Conservation (phyloP, 2,888 invertebrate species). For the Ochropleura plecta region DNA sequence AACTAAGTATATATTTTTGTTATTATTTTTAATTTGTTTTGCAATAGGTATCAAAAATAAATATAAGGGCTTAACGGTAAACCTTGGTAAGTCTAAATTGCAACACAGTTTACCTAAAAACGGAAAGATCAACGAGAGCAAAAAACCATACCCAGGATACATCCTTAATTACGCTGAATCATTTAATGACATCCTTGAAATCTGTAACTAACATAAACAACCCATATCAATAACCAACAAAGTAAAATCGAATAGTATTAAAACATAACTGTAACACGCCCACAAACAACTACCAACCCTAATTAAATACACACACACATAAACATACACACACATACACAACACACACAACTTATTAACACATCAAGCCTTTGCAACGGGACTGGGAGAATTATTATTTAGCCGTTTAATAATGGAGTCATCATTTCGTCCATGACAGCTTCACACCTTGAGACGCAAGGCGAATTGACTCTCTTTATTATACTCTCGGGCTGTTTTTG, state of each 20-base stretch:
- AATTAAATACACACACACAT: conserved; percentile 71
- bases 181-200: conserved; percentile 40
- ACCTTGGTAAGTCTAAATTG: background rate
- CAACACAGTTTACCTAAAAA: background rate
- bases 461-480: conserved; percentile 87
- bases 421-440: conserved; percentile 89
- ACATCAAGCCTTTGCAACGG: conserved; percentile 79
- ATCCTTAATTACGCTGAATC: conserved; percentile 39
- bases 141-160: background rate
- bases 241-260: conserved; percentile 59
- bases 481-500: conserved; percentile 72
- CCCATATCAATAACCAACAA: conserved; percentile 64
- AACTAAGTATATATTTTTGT: too few relatives aligned
- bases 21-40: too few relatives aligned
- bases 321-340: conserved; percentile 68
- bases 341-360: conserved; percentile 79
- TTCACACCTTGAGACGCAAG: conserved; percentile 87
- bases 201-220: conserved; percentile 49
- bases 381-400: conserved; percentile 84
- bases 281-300: conserved; percentile 71
- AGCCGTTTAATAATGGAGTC: conserved; percentile 89
- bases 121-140: background rate
- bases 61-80: background rate
- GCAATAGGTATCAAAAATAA: too few relatives aligned
- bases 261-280: conserved; percentile 60